Evolutionary conservation across 2,888 invertebrate genomes (phyloP), one percentile per base, ranked within the genome.

Genomic region (Tyria jacobaeae): DNA sequence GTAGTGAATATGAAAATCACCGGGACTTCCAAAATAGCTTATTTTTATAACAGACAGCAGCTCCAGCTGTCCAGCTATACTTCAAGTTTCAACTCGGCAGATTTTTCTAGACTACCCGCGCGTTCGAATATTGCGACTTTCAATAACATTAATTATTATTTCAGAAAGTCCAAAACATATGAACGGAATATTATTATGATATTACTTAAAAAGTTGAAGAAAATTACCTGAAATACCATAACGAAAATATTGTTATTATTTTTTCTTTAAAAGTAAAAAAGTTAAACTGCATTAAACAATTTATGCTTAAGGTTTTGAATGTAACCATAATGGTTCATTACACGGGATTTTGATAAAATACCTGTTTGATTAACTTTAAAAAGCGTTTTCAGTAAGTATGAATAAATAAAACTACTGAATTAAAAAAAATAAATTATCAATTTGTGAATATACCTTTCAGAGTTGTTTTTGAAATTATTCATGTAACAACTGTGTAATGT

Each of bases 31-130:
- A 66, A 61, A 68, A 69, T 21, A 75, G 70, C 73, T 75, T 77
- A 76, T 78, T 77, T 77, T 75, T 66, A 57, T 62, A 66, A 57
- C 67, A 55, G 44, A 68, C 59, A 52, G 50, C 15, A 59, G 12
- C 14, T 15, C 15, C 49, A 51, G n/a, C n/a, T n/a, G n/a, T n/a
- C n/a, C n/a, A n/a, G n/a, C n/a, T n/a, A n/a, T n/a, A n/a, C n/a
- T n/a, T n/a, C n/a, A n/a, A n/a, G n/a, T n/a, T n/a, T n/a, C n/a
- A 37, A 62, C 48, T 64, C 66, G 62, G 64, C 72, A 68, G 83
- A 81, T 73, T 81, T 82, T 84, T 84, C 84, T 83, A 84, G 84
- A 84, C 66, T 73, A 37, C 54, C 15, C 9, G 35, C 64, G 47
- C 66, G 76, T 72, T 78, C 66, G 10, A 31, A 53, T 37, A 35